phyloP scores from a whole-genome alignment of 2,888 invertebrate genomes.

The Sesia bembeciformis region DNA sequence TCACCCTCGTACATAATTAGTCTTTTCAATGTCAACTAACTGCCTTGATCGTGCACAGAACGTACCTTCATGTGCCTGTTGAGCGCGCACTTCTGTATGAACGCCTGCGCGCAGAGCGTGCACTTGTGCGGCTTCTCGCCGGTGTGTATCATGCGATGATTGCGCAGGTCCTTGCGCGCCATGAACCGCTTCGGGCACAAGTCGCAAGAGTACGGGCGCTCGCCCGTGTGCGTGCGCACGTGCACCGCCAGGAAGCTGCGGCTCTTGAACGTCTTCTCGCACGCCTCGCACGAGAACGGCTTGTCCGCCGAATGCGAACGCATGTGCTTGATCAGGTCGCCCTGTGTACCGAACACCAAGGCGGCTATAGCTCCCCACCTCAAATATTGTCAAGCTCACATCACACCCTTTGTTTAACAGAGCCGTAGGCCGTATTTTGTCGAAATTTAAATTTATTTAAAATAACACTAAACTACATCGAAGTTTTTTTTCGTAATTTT shows the following conservation, averaged over 20 bases:
- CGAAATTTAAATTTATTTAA: no score
- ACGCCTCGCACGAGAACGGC: constrained; percentile 87
- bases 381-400: no score
- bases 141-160: constrained; percentile 92
- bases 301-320: constrained; percentile 86
- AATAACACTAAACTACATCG: no score
- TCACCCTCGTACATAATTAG: no score
- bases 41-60: not conserved
- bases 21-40: no score
- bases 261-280: constrained; percentile 90
- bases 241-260: constrained; percentile 90
- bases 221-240: constrained; percentile 87
- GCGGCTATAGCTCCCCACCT: no score
- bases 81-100: constrained; percentile 93
- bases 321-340: constrained; percentile 64
- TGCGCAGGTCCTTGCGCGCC: constrained; percentile 92
- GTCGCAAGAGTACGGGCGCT: constrained; percentile 88
- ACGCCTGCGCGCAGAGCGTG: constrained; percentile 89
- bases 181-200: constrained; percentile 93
- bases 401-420: no score
- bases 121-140: constrained; percentile 95
- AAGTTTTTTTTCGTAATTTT: no score
- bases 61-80: constrained; percentile 90
- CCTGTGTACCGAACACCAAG: constrained; percentile 21
- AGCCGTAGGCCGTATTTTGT: no score